Percentiles rank a stretch among this genome's conserved stretches.
Conservation (phyloP, 2,797 vertebrate species). For the Chelon labrosus region DNA sequence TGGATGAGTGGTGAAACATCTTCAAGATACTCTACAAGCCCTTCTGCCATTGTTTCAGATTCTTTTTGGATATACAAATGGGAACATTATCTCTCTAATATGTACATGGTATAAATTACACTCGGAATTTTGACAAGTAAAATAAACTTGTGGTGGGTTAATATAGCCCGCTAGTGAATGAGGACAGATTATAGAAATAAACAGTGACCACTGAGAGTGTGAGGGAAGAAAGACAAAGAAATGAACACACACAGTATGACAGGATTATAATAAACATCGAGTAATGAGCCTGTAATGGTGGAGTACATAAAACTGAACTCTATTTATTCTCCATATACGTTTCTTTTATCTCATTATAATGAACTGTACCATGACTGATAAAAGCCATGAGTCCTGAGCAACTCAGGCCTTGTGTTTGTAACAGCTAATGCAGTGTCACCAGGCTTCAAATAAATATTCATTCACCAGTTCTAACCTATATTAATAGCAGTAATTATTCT, state of each 20-base stretch:
- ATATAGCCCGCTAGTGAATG: too few species aligned
- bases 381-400: neutral
- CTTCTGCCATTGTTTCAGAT: too few species aligned
- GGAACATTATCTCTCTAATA: too few species aligned
- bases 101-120: too few species aligned
- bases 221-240: neutral
- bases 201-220: too few species aligned
- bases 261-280: neutral
- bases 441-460: slow-evolving; percentile 16
- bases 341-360: slow-evolving; percentile 8
- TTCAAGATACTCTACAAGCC: too few species aligned
- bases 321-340: neutral
- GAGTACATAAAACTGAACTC: slow-evolving; percentile 2
- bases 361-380: slow-evolving; percentile 17
- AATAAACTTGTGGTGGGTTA: too few species aligned
- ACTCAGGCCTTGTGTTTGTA: neutral
- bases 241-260: too few species aligned
- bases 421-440: slow-evolving; percentile 18
- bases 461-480: neutral
- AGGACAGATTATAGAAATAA: too few species aligned
- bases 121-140: too few species aligned
- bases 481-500: slow-evolving; percentile 17
- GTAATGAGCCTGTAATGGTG: neutral
- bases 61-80: too few species aligned
- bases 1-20: too few species aligned